These are phyloP conservation scores for Graptemys geographica DNA, from an alignment of 2,797 vertebrate genomes.

Conservation along the genomic window DNA sequence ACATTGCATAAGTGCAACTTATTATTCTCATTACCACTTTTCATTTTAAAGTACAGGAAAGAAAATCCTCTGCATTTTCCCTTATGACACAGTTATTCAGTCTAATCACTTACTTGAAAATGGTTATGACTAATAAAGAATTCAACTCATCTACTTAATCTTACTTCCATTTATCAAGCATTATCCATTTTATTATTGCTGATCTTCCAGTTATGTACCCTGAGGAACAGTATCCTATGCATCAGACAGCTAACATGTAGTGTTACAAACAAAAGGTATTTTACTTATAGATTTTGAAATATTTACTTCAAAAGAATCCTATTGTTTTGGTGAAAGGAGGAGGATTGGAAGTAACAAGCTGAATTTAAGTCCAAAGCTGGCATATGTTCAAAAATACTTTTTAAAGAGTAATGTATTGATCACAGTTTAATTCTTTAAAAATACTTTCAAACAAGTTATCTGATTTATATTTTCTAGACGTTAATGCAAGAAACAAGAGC, in stretches of 20 bases:
- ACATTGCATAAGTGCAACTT: not conserved
- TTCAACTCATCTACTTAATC: conserved; percentile 1
- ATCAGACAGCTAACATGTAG: not conserved
- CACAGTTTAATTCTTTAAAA: not conserved
- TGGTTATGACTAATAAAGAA: conserved; percentile 42
- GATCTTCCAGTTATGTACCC: conserved; percentile 25
- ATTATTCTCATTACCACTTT: conserved; percentile 19
- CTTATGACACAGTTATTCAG: conserved; percentile 10
- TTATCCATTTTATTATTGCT: conserved; percentile 21
- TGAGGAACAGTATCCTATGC: not conserved
- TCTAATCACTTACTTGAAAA: conserved; percentile 30
- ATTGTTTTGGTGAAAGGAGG: not conserved
- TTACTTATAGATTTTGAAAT: not conserved
- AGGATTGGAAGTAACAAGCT: not conserved
- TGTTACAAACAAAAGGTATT: not conserved
- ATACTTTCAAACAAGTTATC: not conserved
- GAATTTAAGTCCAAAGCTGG: not conserved
- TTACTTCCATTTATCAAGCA: conserved; percentile 30
- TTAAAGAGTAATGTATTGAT: not conserved
- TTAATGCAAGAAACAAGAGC: not conserved
- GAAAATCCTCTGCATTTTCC: conserved; percentile 6
- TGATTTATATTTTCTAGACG: not conserved
- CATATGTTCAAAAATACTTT: not conserved
- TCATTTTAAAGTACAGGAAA: conserved; percentile 32
- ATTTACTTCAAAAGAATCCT: not conserved